phyloP scores from a whole-genome alignment of 2,888 invertebrate species.

The Agonopterix heracliana region DNA sequence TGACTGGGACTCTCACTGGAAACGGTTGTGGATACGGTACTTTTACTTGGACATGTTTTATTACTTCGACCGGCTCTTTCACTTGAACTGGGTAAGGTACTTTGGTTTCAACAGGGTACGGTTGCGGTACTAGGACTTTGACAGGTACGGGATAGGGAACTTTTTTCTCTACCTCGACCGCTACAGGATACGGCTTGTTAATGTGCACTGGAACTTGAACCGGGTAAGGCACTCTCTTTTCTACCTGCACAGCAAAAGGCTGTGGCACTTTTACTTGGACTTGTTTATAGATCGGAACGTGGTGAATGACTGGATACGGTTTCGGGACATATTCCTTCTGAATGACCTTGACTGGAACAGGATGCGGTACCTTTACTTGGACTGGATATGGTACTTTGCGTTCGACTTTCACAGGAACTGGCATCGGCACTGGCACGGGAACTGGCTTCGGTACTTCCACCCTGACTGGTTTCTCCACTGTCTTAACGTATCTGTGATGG shows the following conservation, averaged over 20 bases:
- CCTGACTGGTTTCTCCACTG: constrained; percentile 73
- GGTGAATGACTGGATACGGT: constrained; percentile 64
- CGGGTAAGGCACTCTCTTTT: constrained; percentile 46
- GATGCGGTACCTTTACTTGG: constrained; percentile 60
- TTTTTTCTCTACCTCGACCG: constrained; percentile 63
- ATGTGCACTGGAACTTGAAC: constrained; percentile 39
- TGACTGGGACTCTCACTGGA: constrained; percentile 58
- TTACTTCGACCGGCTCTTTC: constrained; percentile 46
- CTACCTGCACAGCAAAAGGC: constrained; percentile 51
- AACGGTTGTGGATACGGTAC: constrained; percentile 56
- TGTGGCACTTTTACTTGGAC: constrained; percentile 63
- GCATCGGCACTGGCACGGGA: constrained; percentile 61
- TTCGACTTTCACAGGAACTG: constrained; percentile 36
- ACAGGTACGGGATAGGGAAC: constrained; percentile 66
- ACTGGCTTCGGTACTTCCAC: constrained; percentile 75
- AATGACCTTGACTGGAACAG: constrained; percentile 68
- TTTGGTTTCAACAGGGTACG: constrained; percentile 72
- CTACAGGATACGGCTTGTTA: constrained; percentile 54
- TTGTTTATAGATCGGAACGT: constrained; percentile 56
- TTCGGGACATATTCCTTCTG: constrained; percentile 68
- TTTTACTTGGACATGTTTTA: constrained; percentile 43
- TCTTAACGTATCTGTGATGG: constrained; percentile 79
- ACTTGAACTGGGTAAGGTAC: constrained; percentile 67
- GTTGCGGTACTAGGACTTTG: constrained; percentile 60
- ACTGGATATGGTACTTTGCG: constrained; percentile 38